Evolutionary conservation across 2,797 vertebrate genomes (phyloP).

Genomic region (Pseudopleuronectes americanus): DNA sequence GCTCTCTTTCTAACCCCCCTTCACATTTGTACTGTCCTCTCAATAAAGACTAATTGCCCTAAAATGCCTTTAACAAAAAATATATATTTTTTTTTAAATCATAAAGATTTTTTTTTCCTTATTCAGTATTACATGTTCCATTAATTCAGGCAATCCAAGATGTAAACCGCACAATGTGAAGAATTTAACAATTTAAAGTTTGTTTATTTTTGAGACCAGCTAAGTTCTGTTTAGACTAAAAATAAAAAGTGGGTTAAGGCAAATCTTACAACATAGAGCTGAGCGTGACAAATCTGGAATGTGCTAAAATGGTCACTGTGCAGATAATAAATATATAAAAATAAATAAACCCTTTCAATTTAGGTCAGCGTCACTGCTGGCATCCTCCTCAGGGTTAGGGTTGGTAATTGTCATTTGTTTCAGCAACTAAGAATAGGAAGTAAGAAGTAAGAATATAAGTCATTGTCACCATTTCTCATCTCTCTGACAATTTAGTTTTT

Average conservation of each 20-base stretch:
- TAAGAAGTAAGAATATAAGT: not conserved
- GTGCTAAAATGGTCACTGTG: not conserved
- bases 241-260: too few species aligned
- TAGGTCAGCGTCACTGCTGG: not conserved
- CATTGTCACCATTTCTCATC: not conserved
- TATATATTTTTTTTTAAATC: too few species aligned
- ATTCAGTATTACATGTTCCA: too few species aligned
- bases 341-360: not conserved
- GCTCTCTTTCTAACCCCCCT: too few species aligned
- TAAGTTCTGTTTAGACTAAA: too few species aligned
- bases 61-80: too few species aligned
- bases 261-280: slow-evolving; percentile 5
- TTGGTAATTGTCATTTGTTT: not conserved
- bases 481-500: too few species aligned
- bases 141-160: too few species aligned
- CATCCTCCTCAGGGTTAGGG: not conserved
- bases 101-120: too few species aligned
- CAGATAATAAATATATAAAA: not conserved
- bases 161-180: not conserved
- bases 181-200: not conserved
- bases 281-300: slow-evolving; percentile 7
- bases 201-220: too few species aligned
- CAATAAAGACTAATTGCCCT: too few species aligned
- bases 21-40: too few species aligned
- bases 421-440: not conserved